phyloP scores from a whole-genome alignment of 2,888 invertebrate genomes.

The Odontothrips loti region DNA sequence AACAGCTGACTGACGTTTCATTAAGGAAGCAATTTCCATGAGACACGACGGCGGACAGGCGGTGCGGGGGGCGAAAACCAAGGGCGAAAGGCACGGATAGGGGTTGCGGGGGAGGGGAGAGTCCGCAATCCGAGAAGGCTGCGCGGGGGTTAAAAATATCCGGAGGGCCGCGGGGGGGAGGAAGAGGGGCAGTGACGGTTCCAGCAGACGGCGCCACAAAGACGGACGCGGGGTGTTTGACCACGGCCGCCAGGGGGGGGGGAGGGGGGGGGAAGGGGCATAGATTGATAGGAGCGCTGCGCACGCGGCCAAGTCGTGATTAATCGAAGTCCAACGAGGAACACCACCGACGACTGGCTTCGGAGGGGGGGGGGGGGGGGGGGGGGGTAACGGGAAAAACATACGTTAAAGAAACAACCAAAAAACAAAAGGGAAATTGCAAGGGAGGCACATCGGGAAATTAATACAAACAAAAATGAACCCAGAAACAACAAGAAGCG shows the following conservation, averaged over 20 bases:
- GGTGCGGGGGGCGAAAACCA: background rate
- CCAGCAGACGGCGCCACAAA: background rate
- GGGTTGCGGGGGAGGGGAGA: background rate
- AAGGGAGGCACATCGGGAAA: background rate
- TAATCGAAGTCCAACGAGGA: background rate
- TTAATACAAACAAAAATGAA: background rate
- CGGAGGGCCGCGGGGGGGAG: background rate
- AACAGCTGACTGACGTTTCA: slow-evolving; percentile 24
- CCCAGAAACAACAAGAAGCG: background rate
- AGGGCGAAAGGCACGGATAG: background rate
- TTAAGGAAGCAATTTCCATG: slow-evolving; percentile 26
- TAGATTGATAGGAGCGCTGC: background rate
- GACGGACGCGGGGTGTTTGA: background rate
- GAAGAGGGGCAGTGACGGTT: background rate
- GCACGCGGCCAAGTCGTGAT: background rate
- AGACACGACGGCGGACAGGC: background rate
- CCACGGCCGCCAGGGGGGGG: background rate
- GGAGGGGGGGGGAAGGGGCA: background rate
- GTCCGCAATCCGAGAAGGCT: background rate
- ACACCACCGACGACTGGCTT: too few relatives aligned
- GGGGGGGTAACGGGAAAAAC: too few relatives aligned
- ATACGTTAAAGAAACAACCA: too few relatives aligned
- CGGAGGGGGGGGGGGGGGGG: too few relatives aligned
- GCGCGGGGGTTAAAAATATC: background rate
- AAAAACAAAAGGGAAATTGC: background rate